A percentile compares a stretch with the other conserved stretches of the same genome.
phyloP scores from a whole-genome alignment of 2,113 vertebrate species.

The Amia ocellicauda region DNA sequence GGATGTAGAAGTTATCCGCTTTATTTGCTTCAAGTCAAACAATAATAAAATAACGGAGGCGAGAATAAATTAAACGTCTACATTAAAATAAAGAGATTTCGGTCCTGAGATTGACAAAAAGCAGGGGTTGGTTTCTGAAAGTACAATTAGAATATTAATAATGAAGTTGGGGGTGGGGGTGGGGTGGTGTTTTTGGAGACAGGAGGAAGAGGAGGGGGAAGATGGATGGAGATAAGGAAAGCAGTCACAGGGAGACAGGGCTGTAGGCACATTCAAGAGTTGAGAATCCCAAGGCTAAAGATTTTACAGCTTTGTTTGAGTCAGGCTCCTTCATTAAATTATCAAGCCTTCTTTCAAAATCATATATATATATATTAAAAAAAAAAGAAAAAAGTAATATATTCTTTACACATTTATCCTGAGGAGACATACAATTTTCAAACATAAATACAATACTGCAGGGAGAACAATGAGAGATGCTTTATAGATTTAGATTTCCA shows the following conservation, averaged over 20 bases:
- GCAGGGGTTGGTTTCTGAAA: constrained; percentile 37
- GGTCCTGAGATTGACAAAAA: constrained; percentile 69
- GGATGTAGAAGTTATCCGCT: constrained; percentile 52
- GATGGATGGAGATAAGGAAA: constrained; percentile 40
- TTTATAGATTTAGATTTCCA: constrained; percentile 71
- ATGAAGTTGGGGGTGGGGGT: constrained; percentile 57
- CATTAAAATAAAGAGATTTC: constrained; percentile 61
- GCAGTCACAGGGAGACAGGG: constrained; percentile 60
- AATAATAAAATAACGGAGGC: constrained; percentile 60
- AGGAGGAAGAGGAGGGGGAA: constrained; percentile 44
- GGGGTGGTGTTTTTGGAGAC: constrained; percentile 34
- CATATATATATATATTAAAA: constrained; percentile 46
- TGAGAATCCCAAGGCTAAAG: constrained; percentile 57
- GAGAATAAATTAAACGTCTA: constrained; percentile 58
- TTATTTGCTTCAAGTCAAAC: constrained; percentile 66
- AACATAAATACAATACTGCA: constrained; percentile 68
- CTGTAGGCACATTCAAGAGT: constrained; percentile 62
- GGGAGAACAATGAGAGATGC: constrained; percentile 65
- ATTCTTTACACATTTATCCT: constrained; percentile 66
- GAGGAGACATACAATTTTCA: constrained; percentile 67
- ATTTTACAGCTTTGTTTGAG: constrained; percentile 63
- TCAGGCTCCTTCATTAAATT: constrained; percentile 49
- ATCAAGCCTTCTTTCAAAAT: constrained; percentile 45
- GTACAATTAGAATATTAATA: constrained; percentile 48
- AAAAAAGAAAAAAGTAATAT: constrained; percentile 42